Conservation (phyloP, 1,140 invertebrate genomes). For the Achroia grisella region DNA sequence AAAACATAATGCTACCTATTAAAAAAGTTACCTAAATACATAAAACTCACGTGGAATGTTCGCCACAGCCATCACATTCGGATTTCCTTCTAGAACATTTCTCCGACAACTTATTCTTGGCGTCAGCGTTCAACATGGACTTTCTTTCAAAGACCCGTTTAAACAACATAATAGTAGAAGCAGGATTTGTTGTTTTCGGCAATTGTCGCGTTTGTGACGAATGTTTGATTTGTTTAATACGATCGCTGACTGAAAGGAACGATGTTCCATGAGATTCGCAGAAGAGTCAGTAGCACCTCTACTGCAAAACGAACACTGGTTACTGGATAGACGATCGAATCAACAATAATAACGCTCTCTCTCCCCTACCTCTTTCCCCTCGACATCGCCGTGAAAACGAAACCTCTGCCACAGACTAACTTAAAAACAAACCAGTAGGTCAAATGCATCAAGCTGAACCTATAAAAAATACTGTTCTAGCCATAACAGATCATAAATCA, state of each 20-base stretch:
- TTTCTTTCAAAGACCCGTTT: conserved; percentile 74
- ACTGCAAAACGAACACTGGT: conserved; percentile 58
- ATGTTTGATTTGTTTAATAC: conserved; percentile 65
- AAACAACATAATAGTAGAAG: conserved; percentile 72
- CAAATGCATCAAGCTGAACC: background rate
- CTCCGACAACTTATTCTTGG: conserved; percentile 46
- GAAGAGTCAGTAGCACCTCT: conserved; percentile 58
- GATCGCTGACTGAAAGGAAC: conserved; percentile 54
- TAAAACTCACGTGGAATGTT: conserved; percentile 65
- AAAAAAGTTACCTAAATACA: background rate
- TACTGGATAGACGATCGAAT: conserved; percentile 29
- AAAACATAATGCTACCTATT: too few species aligned
- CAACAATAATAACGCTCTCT: conserved; percentile 14
- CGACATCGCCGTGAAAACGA: conserved; percentile 7
- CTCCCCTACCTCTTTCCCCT: conserved; percentile 12
- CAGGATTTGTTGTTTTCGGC: conserved; percentile 69
- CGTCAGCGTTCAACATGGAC: conserved; percentile 67
- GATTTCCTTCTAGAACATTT: conserved; percentile 68
- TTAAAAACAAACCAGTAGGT: background rate
- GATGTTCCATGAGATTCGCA: conserved; percentile 72
- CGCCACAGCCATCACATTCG: conserved; percentile 65
- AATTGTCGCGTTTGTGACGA: conserved; percentile 60
- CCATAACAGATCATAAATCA: too few species aligned
- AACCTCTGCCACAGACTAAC: conserved; percentile 29
- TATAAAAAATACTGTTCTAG: too few species aligned